phyloP scores from a whole-genome alignment of 1,140 invertebrate genomes.

The Andrena cerasifolii region DNA sequence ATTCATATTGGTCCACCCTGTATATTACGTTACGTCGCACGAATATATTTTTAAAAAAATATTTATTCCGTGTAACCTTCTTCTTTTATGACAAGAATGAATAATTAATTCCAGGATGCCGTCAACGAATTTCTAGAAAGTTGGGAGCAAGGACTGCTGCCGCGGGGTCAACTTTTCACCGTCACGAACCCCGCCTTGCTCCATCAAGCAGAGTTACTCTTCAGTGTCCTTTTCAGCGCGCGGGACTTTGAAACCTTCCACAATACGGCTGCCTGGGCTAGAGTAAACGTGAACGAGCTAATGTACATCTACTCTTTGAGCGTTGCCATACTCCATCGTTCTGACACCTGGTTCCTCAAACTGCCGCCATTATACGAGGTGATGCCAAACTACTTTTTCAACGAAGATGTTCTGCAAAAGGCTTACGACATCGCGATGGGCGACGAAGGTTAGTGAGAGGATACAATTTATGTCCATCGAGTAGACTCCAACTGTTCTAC shows the following conservation, averaged over 20 bases:
- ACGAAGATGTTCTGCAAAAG: conserved; percentile 83
- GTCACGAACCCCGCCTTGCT: conserved; percentile 81
- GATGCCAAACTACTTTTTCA: conserved; percentile 85
- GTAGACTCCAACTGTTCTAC: no score
- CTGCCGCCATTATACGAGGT: conserved; percentile 87
- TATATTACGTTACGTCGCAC: no score
- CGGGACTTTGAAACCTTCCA: conserved; percentile 87
- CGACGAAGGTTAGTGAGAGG: conserved; percentile 48
- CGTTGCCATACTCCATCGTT: conserved; percentile 84
- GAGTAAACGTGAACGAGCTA: conserved; percentile 85
- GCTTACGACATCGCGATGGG: conserved; percentile 83
- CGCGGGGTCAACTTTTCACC: conserved; percentile 75
- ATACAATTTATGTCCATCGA: neutral
- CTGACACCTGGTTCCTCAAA: conserved; percentile 84
- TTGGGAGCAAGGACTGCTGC: conserved; percentile 81
- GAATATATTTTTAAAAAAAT: no score
- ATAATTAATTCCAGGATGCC: conserved; percentile 79
- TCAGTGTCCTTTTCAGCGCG: conserved; percentile 83
- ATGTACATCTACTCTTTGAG: conserved; percentile 85
- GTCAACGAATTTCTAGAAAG: conserved; percentile 82
- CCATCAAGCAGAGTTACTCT: conserved; percentile 83
- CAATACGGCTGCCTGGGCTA: conserved; percentile 85
- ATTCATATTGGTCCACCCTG: no score
- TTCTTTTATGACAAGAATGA: neutral
- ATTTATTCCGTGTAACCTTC: no score